These are phyloP conservation scores for Lepilemur septentrionalis DNA, from an alignment of 2,797 vertebrate genomes.

Conservation along the genomic window DNA sequence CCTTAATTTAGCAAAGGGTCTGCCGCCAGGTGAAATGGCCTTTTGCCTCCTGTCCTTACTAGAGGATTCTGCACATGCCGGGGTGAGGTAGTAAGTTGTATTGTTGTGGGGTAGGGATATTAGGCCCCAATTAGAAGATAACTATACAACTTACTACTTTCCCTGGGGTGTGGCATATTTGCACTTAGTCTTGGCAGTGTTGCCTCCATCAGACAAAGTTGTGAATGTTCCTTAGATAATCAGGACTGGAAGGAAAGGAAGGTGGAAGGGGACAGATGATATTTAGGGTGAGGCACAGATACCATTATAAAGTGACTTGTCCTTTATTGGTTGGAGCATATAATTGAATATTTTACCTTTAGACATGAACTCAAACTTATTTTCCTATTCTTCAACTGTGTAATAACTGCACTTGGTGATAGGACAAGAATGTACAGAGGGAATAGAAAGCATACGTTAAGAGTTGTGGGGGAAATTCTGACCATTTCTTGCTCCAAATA, in stretches of 20 bases:
- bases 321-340: neutral
- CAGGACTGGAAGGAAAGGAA: neutral
- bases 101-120: conserved; percentile 95
- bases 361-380: neutral
- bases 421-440: neutral
- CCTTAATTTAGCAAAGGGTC: conserved; percentile 37
- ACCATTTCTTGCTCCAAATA: neutral
- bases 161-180: conserved; percentile 77
- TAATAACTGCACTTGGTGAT: neutral
- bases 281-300: conserved; percentile 43
- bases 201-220: neutral
- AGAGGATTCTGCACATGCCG: conserved; percentile 77
- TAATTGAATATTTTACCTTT: neutral
- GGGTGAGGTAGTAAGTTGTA: conserved; percentile 99
- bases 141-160: conserved; percentile 99
- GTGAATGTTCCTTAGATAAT: conserved; percentile 14
- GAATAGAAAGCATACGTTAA: neutral
- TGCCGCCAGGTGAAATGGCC: conserved; percentile 10
- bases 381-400: neutral
- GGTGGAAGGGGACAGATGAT: neutral
- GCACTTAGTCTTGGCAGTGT: conserved; percentile 75
- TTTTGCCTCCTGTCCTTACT: conserved; percentile 43
- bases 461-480: neutral
- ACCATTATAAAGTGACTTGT: neutral
- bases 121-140: conserved; percentile 93